These are phyloP conservation scores for Tachypleus tridentatus DNA, from an alignment of 1,140 invertebrate genomes.

Conservation along the genomic window DNA sequence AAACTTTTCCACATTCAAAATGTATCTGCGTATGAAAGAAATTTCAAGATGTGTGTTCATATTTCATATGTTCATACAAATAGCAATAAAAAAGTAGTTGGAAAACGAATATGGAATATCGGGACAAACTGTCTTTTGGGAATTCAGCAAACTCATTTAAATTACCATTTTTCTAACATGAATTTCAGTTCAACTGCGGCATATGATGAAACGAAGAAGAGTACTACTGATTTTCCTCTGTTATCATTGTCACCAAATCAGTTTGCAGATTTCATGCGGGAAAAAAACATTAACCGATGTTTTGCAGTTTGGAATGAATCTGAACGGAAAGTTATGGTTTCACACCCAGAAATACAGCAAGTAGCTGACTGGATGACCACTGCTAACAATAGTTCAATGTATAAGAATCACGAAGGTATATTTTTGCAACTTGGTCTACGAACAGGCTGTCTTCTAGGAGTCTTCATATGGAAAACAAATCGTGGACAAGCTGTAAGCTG, in stretches of 20 bases:
- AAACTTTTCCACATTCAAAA: no score
- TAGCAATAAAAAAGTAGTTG: no score
- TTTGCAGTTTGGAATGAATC: slow-evolving; percentile 13
- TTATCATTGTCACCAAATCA: slow-evolving; percentile 8
- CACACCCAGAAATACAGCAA: slow-evolving; percentile 17
- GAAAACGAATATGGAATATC: no score
- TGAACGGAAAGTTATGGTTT: slow-evolving; percentile 9
- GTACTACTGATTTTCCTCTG: no score
- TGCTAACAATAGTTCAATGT: slow-evolving; percentile 4
- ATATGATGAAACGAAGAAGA: no score
- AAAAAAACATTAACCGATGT: slow-evolving; percentile 13
- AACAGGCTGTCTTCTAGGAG: slow-evolving; percentile 19
- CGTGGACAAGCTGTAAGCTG: slow-evolving; percentile 26
- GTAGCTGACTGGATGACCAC: slow-evolving; percentile 16
- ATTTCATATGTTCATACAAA: no score
- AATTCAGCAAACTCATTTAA: no score
- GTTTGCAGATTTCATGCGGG: slow-evolving; percentile 12
- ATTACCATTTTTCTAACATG: no score
- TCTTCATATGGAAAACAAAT: slow-evolving; percentile 24
- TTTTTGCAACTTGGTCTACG: slow-evolving; percentile 22
- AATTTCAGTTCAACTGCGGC: no score
- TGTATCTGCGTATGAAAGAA: no score
- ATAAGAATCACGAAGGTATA: slow-evolving; percentile 23
- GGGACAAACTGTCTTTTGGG: no score
- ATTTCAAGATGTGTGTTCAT: no score